Evolutionary conservation across 2,888 invertebrate species (phyloP), one percentile per base, ranked within the genome.

Genomic region (Augiades crinisus): DNA sequence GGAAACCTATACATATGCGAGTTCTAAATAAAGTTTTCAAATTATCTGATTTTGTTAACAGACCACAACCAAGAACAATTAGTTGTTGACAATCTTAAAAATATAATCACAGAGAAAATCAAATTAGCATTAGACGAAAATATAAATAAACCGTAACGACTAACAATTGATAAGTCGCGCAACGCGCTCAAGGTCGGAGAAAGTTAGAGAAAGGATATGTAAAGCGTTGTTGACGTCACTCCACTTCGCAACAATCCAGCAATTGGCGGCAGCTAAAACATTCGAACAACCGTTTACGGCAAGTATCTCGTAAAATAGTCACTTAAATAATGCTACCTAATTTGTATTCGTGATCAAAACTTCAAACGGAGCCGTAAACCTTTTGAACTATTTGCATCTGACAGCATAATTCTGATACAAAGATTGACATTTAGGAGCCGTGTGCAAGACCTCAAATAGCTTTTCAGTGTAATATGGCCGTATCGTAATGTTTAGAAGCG

Each of bases 141-240:
- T 14, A 21, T 47, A 54, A 55, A 33, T 38, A 41, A 55, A 19
- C 12, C 31, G 13, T 16, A 30, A 44, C 14, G 10, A 27, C 21
- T 13, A 12, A 38, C 10, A 5, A 17, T n/a, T n/a, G n/a, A n/a
- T n/a, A n/a, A n/a, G 14, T 13, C 37, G 47, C 47, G 14, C 47
- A 47, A 47, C 38, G 13, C 36, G 37, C 74, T 73, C 79, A 86
- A 86, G 87, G 87, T 84, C 80, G 72, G 86, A 76, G 87, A 88
- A 88, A 88, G 87, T 78, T 61, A 75, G 81, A 75, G 83, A 85
- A 83, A 84, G 82, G 84, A 82, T 78, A 71, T 74, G 72, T 70
- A 68, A 65, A 64, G 55, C 59, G 74, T 74, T 72, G 71, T 73
- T 79, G 78, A 79, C 61, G 50, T 60, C 61, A 63, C 52, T 30